These are phyloP conservation scores for Drosophila emarginata DNA, from an alignment of 2,888 invertebrate genomes.

Conservation along the genomic window DNA sequence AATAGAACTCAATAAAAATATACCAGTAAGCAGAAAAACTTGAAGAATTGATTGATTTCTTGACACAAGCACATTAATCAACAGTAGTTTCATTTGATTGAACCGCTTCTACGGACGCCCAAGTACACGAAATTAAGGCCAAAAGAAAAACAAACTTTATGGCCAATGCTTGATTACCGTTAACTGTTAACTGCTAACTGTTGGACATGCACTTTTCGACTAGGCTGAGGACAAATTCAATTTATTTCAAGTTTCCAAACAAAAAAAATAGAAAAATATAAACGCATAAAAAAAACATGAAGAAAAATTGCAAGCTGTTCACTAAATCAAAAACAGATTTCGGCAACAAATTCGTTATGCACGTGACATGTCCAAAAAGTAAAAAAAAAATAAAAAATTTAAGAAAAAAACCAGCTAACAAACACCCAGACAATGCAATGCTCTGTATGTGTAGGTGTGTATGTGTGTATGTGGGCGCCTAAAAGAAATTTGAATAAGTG, in stretches of 20 bases:
- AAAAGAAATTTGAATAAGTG: constrained; percentile 76
- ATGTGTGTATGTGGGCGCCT: constrained; percentile 38
- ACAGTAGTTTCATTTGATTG: constrained; percentile 67
- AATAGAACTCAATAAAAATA: constrained; percentile 40
- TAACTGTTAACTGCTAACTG: constrained; percentile 39
- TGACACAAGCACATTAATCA: constrained; percentile 70
- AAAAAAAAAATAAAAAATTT: constrained; percentile 19
- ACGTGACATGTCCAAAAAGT: constrained; percentile 71
- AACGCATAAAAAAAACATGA: constrained; percentile 25
- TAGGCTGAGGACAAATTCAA: constrained; percentile 61
- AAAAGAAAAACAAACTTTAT: constrained; percentile 38
- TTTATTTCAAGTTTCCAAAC: constrained; percentile 63
- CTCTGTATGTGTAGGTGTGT: constrained; percentile 1
- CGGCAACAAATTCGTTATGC: constrained; percentile 77
- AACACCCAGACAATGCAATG: constrained; percentile 32
- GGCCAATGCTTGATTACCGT: constrained; percentile 62
- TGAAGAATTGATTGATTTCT: constrained; percentile 72
- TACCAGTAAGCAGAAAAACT: constrained; percentile 43
- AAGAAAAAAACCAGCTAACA: constrained; percentile 1
- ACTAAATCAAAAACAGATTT: constrained; percentile 77
- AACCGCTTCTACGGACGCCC: constrained; percentile 21
- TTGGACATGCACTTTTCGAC: constrained; percentile 62
- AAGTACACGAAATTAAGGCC: not conserved
- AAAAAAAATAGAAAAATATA: constrained; percentile 19
- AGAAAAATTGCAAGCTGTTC: constrained; percentile 68